Evolutionary conservation across 2,888 invertebrate species (phyloP), one percentile per base, ranked within the genome.

Genomic region (Dichetophora obliterata): DNA sequence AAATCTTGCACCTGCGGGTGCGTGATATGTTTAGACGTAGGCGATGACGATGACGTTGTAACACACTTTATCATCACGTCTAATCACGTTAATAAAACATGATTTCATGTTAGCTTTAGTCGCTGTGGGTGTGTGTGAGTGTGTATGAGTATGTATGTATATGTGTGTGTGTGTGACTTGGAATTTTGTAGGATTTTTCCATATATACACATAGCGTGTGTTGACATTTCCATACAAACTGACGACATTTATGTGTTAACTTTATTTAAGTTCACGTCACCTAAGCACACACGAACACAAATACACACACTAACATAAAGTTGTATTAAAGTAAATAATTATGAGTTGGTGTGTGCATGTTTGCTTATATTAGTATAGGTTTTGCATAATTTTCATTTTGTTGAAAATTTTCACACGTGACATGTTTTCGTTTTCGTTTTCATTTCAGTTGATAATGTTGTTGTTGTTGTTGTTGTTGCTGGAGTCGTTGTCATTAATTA

Each of bases 1-100:
- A 37, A 19, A 66, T 66, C 22, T 66, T 19, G 66, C 14, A 66
- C 5, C 9, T 14, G 63, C 63, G 63, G 34, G 19, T 11, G 24
- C 4, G 3, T 4, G 22, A 6, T 22, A 22, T 9, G 24, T 9
- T 19, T 9, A 54, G 63, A n/a, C 16, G 14, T 11, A 14, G 9
- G 63, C 16, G 19, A 37, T 66, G 37, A 37, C 19, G 37, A 66
- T 19, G 19, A 6, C 37, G n/a, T 22, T 22, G 37, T 31, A 27
- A 48, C 50, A 48, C 50, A 68, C 68, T 50, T 68, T 68, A 68
- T 68, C 68, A 68, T 68, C 68, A 68, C 68, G 68, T 68, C 68
- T 68, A 68, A 68, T 68, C 68, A 68, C 50, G 68, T 68, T 68
- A 68, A 68, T 68, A 50, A 68, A 68, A 68, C 48, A 66, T 68